A percentile compares a stretch with the other conserved stretches of the same genome.
phyloP scores from a whole-genome alignment of 2,113 vertebrate species.

The Vimba vimba region DNA sequence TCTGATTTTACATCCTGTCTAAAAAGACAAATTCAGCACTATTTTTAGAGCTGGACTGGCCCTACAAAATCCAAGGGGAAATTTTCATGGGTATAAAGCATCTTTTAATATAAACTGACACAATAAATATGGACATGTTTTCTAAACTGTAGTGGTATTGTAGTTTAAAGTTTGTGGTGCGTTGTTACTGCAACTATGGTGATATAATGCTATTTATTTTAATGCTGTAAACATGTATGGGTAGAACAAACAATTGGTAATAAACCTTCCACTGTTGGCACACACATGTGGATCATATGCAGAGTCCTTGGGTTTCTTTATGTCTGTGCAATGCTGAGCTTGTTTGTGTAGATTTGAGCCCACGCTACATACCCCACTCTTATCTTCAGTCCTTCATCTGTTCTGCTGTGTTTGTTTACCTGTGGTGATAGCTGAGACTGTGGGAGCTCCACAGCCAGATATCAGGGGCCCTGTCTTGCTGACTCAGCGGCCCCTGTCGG shows the following conservation, averaged over 20 bases:
- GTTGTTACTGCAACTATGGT: neutral
- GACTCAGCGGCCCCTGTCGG: conserved; percentile 27
- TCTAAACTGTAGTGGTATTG: neutral
- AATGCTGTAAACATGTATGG: neutral
- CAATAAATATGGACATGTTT: neutral
- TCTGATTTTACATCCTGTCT: conserved; percentile 47
- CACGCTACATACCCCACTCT: conserved; percentile 28
- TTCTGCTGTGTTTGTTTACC: conserved; percentile 45
- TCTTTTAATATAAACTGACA: neutral
- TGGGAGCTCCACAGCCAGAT: conserved; percentile 12
- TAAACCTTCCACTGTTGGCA: neutral
- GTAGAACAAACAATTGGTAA: neutral
- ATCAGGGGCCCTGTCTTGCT: conserved; percentile 16
- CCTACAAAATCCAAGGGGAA: neutral
- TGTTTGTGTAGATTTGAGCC: conserved; percentile 25
- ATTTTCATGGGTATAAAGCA: neutral
- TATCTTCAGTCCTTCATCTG: conserved; percentile 46
- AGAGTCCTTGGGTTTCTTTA: neutral
- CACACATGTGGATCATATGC: neutral
- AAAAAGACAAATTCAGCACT: conserved; percentile 10
- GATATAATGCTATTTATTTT: neutral
- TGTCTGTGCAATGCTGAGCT: neutral
- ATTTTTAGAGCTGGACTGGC: neutral
- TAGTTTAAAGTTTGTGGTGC: neutral
- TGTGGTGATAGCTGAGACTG: conserved; percentile 30